Conservation (phyloP, 2,888 invertebrate genomes). For the Spodoptera littoralis region DNA sequence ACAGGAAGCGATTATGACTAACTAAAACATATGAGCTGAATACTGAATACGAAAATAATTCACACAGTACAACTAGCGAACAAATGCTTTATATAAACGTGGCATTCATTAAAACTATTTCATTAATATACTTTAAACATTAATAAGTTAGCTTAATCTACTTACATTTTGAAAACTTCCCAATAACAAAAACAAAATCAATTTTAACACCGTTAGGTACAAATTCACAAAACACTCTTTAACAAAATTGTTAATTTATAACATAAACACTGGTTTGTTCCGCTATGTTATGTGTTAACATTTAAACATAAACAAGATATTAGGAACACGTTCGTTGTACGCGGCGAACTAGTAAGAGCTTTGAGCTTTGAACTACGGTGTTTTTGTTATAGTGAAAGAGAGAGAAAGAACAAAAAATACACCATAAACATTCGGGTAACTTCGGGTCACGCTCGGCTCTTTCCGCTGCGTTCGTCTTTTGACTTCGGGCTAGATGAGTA, state of each 20-base stretch:
- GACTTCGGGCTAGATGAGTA: slow-evolving; percentile 66
- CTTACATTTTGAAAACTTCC: slow-evolving; percentile 62
- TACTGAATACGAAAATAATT: slow-evolving; percentile 47
- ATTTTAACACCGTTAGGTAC: slow-evolving; percentile 56
- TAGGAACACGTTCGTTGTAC: slow-evolving; percentile 58
- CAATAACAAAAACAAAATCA: slow-evolving; percentile 30
- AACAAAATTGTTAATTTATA: slow-evolving; percentile 56
- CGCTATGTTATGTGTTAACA: slow-evolving; percentile 73
- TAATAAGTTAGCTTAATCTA: slow-evolving; percentile 39
- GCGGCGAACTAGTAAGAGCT: slow-evolving; percentile 66
- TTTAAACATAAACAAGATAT: slow-evolving; percentile 58
- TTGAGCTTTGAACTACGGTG: slow-evolving; percentile 69
- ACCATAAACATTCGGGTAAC: slow-evolving; percentile 79
- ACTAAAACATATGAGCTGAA: slow-evolving; percentile 39
- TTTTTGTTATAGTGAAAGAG: slow-evolving; percentile 79
- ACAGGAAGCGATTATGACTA: slow-evolving; percentile 31
- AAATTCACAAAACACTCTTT: slow-evolving; percentile 57
- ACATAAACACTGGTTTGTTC: slow-evolving; percentile 63
- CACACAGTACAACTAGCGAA: neutral
- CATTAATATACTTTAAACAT: slow-evolving; percentile 3
- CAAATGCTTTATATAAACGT: too few species aligned
- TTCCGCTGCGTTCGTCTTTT: slow-evolving; percentile 73
- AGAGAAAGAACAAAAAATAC: slow-evolving; percentile 78
- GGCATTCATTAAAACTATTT: too few species aligned
- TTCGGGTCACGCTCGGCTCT: slow-evolving; percentile 76